Conservation (phyloP, 2,888 invertebrate species). For the Tipula unca region DNA sequence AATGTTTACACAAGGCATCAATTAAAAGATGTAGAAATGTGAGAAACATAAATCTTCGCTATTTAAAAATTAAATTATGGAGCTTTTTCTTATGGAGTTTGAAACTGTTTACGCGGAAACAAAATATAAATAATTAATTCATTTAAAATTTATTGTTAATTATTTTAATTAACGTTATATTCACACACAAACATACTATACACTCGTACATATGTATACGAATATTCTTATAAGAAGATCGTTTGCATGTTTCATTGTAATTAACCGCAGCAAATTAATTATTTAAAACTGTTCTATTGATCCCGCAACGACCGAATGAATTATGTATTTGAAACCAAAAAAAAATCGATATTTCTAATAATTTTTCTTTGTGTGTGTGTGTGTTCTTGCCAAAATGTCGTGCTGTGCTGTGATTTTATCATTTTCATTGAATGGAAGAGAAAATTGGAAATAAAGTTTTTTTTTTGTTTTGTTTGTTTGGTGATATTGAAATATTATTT, state of each 20-base stretch:
- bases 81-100: background rate
- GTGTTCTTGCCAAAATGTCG: background rate
- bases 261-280: background rate
- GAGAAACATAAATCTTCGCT: background rate
- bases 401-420: conserved; percentile 8
- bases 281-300: background rate
- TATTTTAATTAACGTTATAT: background rate
- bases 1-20: background rate
- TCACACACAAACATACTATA: background rate
- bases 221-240: background rate
- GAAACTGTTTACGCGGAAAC: background rate
- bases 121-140: background rate
- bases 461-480: background rate
- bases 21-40: background rate
- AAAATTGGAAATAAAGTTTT: background rate
- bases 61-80: background rate
- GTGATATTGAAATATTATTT: background rate
- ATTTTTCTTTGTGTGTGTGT: background rate
- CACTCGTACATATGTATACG: too few relatives aligned
- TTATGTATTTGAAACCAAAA: too few relatives aligned
- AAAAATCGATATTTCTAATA: background rate
- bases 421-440: background rate
- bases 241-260: background rate
- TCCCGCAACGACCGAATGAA: background rate
- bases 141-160: background rate